Percentiles rank a stretch among this genome's conserved stretches.
Conservation (phyloP, 2,888 invertebrate species). For the Noctua fimbriata region DNA sequence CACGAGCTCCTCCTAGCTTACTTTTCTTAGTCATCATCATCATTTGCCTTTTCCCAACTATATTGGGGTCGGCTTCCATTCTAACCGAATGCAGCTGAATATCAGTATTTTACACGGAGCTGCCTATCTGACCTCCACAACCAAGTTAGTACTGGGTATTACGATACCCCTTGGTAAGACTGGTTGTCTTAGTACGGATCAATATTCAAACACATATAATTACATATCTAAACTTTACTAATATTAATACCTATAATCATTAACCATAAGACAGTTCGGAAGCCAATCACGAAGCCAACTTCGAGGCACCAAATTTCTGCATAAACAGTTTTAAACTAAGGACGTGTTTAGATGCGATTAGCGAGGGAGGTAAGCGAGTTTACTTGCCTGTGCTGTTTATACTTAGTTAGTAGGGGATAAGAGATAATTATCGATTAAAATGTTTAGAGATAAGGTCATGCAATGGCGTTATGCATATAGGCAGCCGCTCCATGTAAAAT, state of each 20-base stretch:
- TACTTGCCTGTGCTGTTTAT: constrained; percentile 4
- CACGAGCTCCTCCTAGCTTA: not conserved
- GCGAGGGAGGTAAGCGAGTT: constrained; percentile 11
- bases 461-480: not conserved
- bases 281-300: constrained; percentile 62
- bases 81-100: no score
- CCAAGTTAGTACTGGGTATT: no score
- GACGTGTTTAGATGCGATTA: constrained; percentile 40
- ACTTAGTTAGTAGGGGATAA: not conserved
- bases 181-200: not conserved
- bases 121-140: no score
- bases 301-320: constrained; percentile 52
- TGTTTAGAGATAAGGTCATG: not conserved
- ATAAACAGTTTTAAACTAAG: constrained; percentile 56
- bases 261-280: constrained; percentile 55
- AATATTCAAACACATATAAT: constrained; percentile 19
- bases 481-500: not conserved
- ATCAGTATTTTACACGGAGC: no score
- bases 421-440: not conserved
- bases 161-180: no score
- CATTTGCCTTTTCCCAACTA: no score
- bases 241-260: constrained; percentile 29
- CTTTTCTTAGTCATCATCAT: not conserved
- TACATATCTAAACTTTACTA: constrained; percentile 3
- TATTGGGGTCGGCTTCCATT: no score